Conservation (phyloP, 1,140 invertebrate genomes). For the Luehdorfia chinensis region DNA sequence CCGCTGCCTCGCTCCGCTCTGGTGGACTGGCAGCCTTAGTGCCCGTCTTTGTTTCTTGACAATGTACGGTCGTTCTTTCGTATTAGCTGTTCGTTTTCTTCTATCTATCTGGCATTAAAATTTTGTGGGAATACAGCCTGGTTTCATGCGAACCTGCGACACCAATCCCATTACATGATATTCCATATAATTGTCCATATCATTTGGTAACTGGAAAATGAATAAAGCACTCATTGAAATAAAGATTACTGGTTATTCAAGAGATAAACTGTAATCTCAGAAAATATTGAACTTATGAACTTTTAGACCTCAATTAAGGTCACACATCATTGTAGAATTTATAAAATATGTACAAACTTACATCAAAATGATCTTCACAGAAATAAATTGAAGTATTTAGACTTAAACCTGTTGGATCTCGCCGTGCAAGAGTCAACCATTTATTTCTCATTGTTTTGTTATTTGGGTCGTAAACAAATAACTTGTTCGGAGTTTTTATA, state of each 20-base stretch:
- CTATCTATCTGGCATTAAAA: slow-evolving; percentile 34
- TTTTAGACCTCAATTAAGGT: slow-evolving; percentile 7
- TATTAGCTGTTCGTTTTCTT: slow-evolving; percentile 23
- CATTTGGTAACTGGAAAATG: slow-evolving; percentile 38
- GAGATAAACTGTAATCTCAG: too few relatives aligned
- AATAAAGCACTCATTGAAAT: slow-evolving; percentile 18
- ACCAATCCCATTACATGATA: slow-evolving; percentile 38
- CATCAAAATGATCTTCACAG: too few relatives aligned
- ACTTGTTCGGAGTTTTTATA: slow-evolving; percentile 25
- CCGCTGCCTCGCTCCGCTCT: too few relatives aligned
- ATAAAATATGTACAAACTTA: too few relatives aligned
- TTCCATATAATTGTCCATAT: slow-evolving; percentile 42
- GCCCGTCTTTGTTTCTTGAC: background rate
- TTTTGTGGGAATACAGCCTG: slow-evolving; percentile 26
- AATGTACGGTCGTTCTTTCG: background rate
- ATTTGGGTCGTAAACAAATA: too few relatives aligned
- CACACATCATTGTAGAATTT: too few relatives aligned
- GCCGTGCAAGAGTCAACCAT: slow-evolving; percentile 21
- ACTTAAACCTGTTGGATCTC: too few relatives aligned
- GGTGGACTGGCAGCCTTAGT: too few relatives aligned
- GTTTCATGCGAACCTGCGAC: slow-evolving; percentile 32
- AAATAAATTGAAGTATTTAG: too few relatives aligned
- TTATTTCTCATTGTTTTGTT: slow-evolving; percentile 21
- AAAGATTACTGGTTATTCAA: too few relatives aligned
- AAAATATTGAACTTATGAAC: slow-evolving; percentile 11